Base-by-base conservation (phyloP, 2,888 invertebrate species). In the Hofmannophila pseudospretella region DNA sequence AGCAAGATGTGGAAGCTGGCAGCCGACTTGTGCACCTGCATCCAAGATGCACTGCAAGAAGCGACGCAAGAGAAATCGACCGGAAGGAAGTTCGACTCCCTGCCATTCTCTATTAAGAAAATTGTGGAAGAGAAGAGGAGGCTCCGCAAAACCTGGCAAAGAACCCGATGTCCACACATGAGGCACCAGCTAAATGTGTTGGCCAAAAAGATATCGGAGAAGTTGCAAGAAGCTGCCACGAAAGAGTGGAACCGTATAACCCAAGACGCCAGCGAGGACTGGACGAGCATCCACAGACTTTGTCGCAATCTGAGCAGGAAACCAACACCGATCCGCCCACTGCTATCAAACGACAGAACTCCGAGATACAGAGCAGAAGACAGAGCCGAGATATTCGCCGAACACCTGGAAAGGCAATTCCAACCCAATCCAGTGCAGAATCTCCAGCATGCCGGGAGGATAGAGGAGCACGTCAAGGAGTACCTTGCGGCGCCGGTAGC, bases 291-390 rank as follows among this genome's bases (percentile, higher is more conserved):
- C 19, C 32, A 32, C 22, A 32, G 11, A 20, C 32, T 32, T 1
- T 20, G 19, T 5, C 32, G 22, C 9, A 4, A 10, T 2, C 4
- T 32, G 2, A 2, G 4, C 5, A 11, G 22, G 7, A 32, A 20
- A 9, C 20, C 22, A 8, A 4, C 2, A 7, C 32, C 32, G 2
- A 25, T 12, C 8, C 23, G 20, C 10, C 32, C 34, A 2, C 25
- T 32, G 1, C 13, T 23, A 10, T 11, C 22, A 4, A 11, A 7
- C 12, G 32, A 32, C 13, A 23, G 32, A 7, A 32, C n/a, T 13
- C 32, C 12, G 2, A 23, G 32, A 1, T 32, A 32, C 32, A 4
- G 32, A 3, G 32, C 32, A 8, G 32, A 32, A 32, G 32, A 32
- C 13, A 23, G 32, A 1, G 32, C 32, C 4, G 32, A 32, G 13